Evolutionary conservation across 2,797 vertebrate species (phyloP).

Genomic region (Tokudaia muenninki): DNA sequence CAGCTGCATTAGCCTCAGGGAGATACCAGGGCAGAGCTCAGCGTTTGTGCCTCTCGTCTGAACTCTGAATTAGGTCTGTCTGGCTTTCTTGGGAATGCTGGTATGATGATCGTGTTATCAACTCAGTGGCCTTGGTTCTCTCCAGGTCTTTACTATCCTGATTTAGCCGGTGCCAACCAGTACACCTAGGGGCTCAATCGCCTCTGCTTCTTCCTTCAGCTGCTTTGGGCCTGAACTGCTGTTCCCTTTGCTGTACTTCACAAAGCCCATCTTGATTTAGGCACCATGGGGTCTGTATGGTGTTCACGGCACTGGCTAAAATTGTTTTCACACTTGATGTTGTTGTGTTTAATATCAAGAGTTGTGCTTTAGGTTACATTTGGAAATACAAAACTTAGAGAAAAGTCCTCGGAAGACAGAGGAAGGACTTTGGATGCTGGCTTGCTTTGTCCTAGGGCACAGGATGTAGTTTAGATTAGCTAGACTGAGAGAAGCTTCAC

Average conservation of each 20-base stretch:
- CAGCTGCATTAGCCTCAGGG: neutral
- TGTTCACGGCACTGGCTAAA: constrained; percentile 11
- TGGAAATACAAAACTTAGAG: constrained; percentile 29
- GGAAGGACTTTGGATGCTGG: neutral
- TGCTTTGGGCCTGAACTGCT: neutral
- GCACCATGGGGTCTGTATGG: neutral
- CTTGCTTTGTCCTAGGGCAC: too few relatives aligned
- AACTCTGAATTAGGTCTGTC: neutral
- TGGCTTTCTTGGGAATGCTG: neutral
- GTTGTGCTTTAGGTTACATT: constrained; percentile 53
- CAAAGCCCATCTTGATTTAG: neutral
- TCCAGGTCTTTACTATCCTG: neutral
- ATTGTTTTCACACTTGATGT: neutral
- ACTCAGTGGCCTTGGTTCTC: neutral
- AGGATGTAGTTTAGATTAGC: neutral
- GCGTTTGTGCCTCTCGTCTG: neutral
- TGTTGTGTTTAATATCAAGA: neutral
- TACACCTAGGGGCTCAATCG: neutral
- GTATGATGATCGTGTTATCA: neutral
- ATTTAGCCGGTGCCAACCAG: neutral
- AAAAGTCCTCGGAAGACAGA: neutral
- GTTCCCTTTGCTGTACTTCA: neutral
- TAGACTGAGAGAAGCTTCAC: neutral
- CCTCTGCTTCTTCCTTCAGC: neutral
- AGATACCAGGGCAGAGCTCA: neutral